Evolutionary conservation across 2,797 vertebrate species (phyloP), one percentile per base, ranked within the genome.

Genomic region (Paratrypauchen microcephalus): DNA sequence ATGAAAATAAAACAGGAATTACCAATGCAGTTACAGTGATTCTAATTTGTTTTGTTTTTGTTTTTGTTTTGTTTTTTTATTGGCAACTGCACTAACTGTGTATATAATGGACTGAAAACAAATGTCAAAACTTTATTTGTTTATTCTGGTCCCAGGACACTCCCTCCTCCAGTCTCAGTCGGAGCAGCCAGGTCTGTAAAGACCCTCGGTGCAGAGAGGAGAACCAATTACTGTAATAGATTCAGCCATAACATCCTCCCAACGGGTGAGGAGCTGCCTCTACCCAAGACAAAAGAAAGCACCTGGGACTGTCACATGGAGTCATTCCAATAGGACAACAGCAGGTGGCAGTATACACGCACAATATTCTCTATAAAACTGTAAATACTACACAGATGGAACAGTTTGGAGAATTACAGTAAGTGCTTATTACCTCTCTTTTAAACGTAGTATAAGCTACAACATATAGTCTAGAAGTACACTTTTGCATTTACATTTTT

Each of bases 291-390:
- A 18, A 19, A 19, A 39, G 2, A 6, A 60, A 60, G 26, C 28
- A 32, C 58, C 30, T 61, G 19, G 56, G 58, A 61, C 36, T 5
- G n/a, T 45, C 39, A 21, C 12, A 41, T 36, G 32, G 16, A 5
- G 60, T 15, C 23, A 59, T 28, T 28, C 9, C 24, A 28, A 18
- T 24, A 50, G 24, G 23, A 16, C 24, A n/a, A n/a, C 63, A 65
- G 63, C 63, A 65, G 63, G 23, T 50, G 63, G 63, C 63, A 30
- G 24, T 30, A 65, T 19, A n/a, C 23, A 26, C 26, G 9, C 21
- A 63, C 39, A 16, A 15, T 1, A n/a, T 3, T 21, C 28, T 21
- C 21, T 41, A 7, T 41, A 21, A 48, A 36, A 36, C 7, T 36
- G 7, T 9, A 36, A 36, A 2, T 36, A 36, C 32, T 9, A 9